Evolutionary conservation across 1,140 invertebrate species (phyloP).

Genomic region (Penaeus japonicus): DNA sequence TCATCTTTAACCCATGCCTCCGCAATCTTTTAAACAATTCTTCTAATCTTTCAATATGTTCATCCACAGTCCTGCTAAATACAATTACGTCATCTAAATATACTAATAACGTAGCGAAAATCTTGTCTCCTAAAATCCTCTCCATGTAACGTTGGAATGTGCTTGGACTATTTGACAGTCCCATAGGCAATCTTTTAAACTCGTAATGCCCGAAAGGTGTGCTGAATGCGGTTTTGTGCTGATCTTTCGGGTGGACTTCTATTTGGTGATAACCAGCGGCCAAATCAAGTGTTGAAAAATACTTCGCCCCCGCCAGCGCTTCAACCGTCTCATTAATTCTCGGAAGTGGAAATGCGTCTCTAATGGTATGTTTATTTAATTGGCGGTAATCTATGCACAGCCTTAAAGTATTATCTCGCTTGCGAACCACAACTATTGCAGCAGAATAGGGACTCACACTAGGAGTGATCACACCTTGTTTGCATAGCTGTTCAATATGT

Average conservation of each 20-base stretch:
- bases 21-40: not conserved
- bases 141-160: not conserved
- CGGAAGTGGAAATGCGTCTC: no score
- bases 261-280: no score
- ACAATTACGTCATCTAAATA: conserved; percentile 24
- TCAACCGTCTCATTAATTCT: no score
- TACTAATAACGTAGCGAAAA: conserved; percentile 2
- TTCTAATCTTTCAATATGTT: conserved; percentile 11
- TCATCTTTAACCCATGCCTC: conserved; percentile 1
- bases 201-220: conserved; percentile 4
- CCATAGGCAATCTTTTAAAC: not conserved
- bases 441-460: no score
- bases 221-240: not conserved
- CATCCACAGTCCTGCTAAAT: not conserved
- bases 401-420: no score
- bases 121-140: not conserved
- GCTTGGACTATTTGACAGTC: not conserved
- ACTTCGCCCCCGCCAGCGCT: no score
- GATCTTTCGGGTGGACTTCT: not conserved
- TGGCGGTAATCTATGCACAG: no score
- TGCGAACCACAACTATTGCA: no score
- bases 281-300: no score
- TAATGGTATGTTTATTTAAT: no score
- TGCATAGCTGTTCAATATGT: no score
- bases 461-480: no score